Evolutionary conservation across 2,113 vertebrate genomes (phyloP).

Genomic region (Antechinus stuartii): DNA sequence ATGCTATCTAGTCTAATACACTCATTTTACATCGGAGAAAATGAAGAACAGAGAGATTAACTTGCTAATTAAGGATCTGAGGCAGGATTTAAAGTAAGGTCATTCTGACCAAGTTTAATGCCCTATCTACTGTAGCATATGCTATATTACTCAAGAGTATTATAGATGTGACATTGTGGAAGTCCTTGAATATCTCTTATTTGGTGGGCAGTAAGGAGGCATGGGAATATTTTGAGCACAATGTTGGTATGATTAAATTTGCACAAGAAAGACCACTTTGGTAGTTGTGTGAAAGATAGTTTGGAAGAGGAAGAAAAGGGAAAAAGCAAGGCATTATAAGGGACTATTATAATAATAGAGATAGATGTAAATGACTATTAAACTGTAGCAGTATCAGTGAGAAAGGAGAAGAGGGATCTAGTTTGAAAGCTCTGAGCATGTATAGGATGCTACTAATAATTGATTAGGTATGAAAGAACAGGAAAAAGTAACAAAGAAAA

Average conservation of each 20-base stretch:
- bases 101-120: not conserved
- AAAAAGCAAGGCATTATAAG: not conserved
- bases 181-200: not conserved
- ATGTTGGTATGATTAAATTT: not conserved
- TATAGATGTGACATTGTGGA: not conserved
- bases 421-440: not conserved
- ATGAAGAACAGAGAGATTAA: not conserved
- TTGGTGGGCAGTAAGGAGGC: not conserved
- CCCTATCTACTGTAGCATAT: not conserved
- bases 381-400: not conserved
- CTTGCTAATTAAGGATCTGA: not conserved
- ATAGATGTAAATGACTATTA: not conserved
- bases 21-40: not conserved
- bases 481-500: not conserved
- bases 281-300: not conserved
- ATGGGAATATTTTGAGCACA: not conserved
- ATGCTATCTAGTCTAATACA: not conserved
- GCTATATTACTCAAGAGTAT: not conserved
- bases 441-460: not conserved
- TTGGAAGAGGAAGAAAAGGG: not conserved
- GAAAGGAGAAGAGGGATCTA: not conserved
- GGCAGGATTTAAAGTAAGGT: not conserved
- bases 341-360: too few species aligned
- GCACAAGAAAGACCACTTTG: not conserved
- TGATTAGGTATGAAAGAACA: not conserved